Conservation (phyloP, 2,797 vertebrate species). For the Anguilla anguilla region DNA sequence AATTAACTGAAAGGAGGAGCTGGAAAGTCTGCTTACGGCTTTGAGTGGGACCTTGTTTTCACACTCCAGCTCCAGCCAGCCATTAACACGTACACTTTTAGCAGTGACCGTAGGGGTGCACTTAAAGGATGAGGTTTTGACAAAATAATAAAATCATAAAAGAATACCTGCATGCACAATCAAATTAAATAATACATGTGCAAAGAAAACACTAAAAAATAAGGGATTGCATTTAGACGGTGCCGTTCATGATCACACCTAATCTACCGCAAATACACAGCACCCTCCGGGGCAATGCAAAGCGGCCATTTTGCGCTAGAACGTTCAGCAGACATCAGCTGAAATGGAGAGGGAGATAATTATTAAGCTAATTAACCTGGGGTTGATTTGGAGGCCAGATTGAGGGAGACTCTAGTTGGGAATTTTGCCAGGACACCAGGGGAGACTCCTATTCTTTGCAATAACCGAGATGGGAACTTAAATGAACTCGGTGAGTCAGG, state of each 20-base stretch:
- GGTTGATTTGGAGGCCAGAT: background rate
- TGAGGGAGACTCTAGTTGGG: background rate
- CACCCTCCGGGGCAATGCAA: background rate
- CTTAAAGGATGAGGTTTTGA: too few species aligned
- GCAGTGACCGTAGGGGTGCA: background rate
- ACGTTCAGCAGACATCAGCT: background rate
- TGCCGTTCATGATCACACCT: background rate
- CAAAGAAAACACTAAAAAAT: background rate
- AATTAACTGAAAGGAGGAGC: background rate
- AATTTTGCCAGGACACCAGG: constrained; percentile 2
- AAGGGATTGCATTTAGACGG: background rate
- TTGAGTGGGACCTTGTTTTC: background rate
- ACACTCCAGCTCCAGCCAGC: background rate
- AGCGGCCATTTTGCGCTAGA: background rate
- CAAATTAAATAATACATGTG: background rate
- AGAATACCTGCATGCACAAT: background rate
- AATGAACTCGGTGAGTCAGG: background rate
- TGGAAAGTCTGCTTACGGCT: background rate
- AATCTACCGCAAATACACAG: background rate
- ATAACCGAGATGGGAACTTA: background rate
- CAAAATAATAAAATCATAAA: background rate
- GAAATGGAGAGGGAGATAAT: background rate
- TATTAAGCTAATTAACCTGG: constrained; percentile 8
- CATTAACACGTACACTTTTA: background rate
- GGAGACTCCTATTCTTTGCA: background rate